phyloP scores from a whole-genome alignment of 2,113 vertebrate species.

The Anthoscopus minutus region DNA sequence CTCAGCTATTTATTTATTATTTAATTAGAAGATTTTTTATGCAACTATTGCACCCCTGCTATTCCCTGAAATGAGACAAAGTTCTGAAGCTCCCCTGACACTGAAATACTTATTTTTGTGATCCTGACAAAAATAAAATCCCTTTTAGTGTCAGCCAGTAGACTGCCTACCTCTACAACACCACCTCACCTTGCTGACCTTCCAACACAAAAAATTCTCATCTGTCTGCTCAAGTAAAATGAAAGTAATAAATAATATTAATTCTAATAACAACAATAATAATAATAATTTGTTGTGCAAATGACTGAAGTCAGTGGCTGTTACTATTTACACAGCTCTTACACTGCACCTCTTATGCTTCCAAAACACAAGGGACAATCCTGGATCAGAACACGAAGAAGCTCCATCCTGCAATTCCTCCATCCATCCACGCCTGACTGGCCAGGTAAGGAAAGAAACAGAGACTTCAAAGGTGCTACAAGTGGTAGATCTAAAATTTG shows the following conservation, averaged over 20 bases:
- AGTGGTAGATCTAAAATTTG: not conserved
- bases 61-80: not conserved
- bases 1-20: too few species aligned
- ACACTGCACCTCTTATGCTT: not conserved
- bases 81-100: not conserved
- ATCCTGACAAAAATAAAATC: not conserved
- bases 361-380: not conserved
- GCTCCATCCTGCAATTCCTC: not conserved
- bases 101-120: not conserved
- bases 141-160: not conserved
- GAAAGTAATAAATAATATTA: not conserved
- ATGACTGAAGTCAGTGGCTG: not conserved
- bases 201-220: not conserved
- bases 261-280: not conserved
- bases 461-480: not conserved
- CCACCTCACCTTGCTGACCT: not conserved
- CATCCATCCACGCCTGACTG: not conserved
- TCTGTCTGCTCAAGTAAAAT: not conserved
- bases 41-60: not conserved
- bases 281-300: not conserved
- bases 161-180: not conserved
- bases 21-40: not conserved
- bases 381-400: not conserved
- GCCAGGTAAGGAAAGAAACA: not conserved
- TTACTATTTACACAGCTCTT: not conserved